Base-by-base conservation (phyloP, 1,140 invertebrate genomes). In the Gonatopus flavifemur region DNA sequence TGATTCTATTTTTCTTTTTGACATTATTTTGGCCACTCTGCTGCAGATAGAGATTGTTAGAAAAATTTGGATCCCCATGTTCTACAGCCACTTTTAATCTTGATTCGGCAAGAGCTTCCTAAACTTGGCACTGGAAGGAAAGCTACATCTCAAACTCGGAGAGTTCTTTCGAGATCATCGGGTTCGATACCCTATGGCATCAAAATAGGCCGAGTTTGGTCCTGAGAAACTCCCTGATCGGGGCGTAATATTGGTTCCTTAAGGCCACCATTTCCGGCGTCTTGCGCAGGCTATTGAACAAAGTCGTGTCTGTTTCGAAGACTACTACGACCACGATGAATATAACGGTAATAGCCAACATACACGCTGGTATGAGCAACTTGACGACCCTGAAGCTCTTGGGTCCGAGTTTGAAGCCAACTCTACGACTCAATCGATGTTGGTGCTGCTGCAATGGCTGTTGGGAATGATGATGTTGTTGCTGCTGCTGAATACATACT, bases 241-340 rank as follows among this genome's bases (percentile, higher is more conserved):
- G 90, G 64, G 87, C 84, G 73, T 93, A 93, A 70, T 92, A 90
- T 63, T 91, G 86, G 62, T 86, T 84, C 51, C 86, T 83, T 35
- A 93, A 80, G 38, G 87, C 83, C 20, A 89, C 81, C 74, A 93
- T 86, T 77, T 93, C 89, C 13, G 90, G 90, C 60, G 85, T 83
- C 60, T 85, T 84, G n/a, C 87, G 82, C 33, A 93, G 65, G 13
- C 78, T 79, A 32, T 84, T 82, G 46, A 93, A 83, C 3, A 87
- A 62, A 30, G 86, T 82, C 62, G 84, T 83, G 67, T 93, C 88
- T 10, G 86, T 88, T 73, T 91, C 87, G 70, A 90, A 84, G 22
- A 92, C 73, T 18, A 90, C 65, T 18, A 90, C 72, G 3, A 85
- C 83, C 8, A 82, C 76, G 41, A 88, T 72, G 24, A 86, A 78